Evolutionary conservation across 2,888 invertebrate species (phyloP), one percentile per base, ranked within the genome.

Genomic region (Hedya salicella): DNA sequence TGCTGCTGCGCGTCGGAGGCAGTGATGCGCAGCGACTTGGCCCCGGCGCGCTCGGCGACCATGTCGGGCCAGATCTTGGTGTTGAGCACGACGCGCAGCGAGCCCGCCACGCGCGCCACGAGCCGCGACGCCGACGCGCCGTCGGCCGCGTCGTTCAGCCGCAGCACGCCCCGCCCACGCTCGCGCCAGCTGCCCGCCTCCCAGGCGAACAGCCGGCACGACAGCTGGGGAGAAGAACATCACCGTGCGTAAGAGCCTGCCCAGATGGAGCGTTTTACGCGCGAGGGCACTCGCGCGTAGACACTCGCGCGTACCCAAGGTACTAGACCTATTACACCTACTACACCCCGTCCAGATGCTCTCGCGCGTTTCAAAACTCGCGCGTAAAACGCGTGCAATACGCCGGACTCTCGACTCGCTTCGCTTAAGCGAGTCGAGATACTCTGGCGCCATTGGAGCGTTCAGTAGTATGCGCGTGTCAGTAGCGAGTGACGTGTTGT

Each of bases 1-100:
- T 96, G 96, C 48, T 96, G 96, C 69, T 94, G 95, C 39, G 95
- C 95, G 77, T 97, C 97, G 79, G 96, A 95, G 3, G 97, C 98
- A 2, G 98, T 98, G 74, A 98, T 93, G 70, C 98, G 93, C 30
- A 98, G 93, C 70, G 97, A 97, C 91, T 97, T 98, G 72, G 95
- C 94, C 77, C 97, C 97, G 2, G 98, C 96, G 71, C 96, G 94
- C 82, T 98, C 97, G 21, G 97, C 95, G 11, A 96, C 96, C 98
- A 98, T 98, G 70, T 96, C 98, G 5, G 96, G 94, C 97, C 98
- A 98, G 70, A 97, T 94, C 93, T 98, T 98, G 44, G 98, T 98
- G 87, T 98, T 99, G 67, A 99, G 93, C 78, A 98, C 95, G 60
- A 98, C 95, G 62, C 98, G 94, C 73, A 98, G 94, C 75, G 97